phyloP scores from a whole-genome alignment of 2,797 vertebrate genomes.

The Sebastes hubbsi region DNA sequence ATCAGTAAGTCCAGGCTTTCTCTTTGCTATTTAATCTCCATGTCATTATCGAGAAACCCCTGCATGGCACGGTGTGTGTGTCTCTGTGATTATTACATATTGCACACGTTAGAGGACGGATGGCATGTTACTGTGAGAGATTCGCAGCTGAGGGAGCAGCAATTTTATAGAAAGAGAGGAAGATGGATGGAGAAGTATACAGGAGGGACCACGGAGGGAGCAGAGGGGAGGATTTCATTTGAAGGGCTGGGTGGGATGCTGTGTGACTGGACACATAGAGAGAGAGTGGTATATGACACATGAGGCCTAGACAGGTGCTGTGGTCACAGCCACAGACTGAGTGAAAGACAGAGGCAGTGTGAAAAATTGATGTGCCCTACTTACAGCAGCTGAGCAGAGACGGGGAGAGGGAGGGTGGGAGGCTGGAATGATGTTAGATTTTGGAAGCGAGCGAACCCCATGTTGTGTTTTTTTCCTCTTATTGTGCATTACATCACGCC shows the following conservation, averaged over 20 bases:
- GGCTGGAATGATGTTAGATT: conserved; percentile 68
- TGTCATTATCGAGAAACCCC: conserved; percentile 39
- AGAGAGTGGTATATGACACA: conserved; percentile 20
- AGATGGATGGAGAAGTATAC: conserved; percentile 27
- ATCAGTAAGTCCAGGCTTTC: conserved; percentile 16
- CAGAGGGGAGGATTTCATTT: conserved; percentile 11
- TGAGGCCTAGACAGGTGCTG: conserved; percentile 65
- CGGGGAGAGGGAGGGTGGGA: conserved; percentile 46
- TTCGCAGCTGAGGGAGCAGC: conserved; percentile 25
- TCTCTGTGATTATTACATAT: conserved; percentile 42
- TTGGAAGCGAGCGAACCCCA: conserved; percentile 46
- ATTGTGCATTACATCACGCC: conserved; percentile 63
- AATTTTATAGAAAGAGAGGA: not conserved
- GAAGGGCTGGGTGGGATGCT: not conserved
- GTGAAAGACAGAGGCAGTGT: conserved; percentile 70
- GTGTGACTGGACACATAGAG: conserved; percentile 6
- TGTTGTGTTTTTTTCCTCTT: conserved; percentile 35
- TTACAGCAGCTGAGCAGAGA: conserved; percentile 74
- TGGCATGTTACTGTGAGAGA: conserved; percentile 14
- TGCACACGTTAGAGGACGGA: conserved; percentile 30
- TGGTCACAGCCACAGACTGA: conserved; percentile 54
- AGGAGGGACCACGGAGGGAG: not conserved
- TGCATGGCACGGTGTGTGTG: not conserved
- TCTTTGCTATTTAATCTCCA: conserved; percentile 56
- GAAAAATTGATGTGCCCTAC: conserved; percentile 80